A percentile compares a stretch with the other conserved stretches of the same genome.
These are phyloP conservation scores for Lepilemur ruficaudatus DNA, from an alignment of 2,797 vertebrate genomes.

Conservation along the genomic window DNA sequence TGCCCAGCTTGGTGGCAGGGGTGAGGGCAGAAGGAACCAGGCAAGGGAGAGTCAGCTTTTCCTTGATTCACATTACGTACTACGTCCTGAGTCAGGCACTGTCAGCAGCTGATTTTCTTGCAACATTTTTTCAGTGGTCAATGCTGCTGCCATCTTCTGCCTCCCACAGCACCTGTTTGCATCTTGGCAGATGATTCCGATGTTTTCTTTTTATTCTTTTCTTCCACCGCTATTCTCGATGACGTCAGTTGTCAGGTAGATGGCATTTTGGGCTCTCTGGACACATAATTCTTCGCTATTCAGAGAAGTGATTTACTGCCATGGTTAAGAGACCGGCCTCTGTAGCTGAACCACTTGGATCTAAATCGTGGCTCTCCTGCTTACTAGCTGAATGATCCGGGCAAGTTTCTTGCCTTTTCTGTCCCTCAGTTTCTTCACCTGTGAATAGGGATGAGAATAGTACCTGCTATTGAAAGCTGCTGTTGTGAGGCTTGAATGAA, in stretches of 20 bases:
- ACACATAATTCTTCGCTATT: not conserved
- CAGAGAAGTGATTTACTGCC: not conserved
- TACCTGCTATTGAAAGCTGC: not conserved
- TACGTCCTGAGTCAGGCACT: not conserved
- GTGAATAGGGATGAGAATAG: not conserved
- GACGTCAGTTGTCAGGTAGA: not conserved
- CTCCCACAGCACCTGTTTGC: not conserved
- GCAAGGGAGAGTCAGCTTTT: not conserved
- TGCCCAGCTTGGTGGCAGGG: fast-evolving
- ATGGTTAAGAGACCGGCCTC: not conserved
- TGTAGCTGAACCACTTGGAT: not conserved
- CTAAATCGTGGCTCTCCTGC: not conserved
- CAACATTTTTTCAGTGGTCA: not conserved
- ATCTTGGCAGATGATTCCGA: not conserved
- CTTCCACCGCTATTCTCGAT: not conserved
- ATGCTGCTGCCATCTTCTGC: not conserved
- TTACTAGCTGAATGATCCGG: not conserved
- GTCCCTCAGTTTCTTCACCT: not conserved
- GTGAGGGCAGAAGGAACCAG: not conserved
- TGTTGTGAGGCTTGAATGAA: not conserved
- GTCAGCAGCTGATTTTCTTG: not conserved
- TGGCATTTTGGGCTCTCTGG: not conserved
- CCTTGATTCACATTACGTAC: fast-evolving
- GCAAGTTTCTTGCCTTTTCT: not conserved
- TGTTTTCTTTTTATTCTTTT: not conserved